A percentile compares a stretch with the other conserved stretches of the same genome.
Evolutionary conservation across 2,113 vertebrate genomes (phyloP).

Genomic region (Nymphicus hollandicus): DNA sequence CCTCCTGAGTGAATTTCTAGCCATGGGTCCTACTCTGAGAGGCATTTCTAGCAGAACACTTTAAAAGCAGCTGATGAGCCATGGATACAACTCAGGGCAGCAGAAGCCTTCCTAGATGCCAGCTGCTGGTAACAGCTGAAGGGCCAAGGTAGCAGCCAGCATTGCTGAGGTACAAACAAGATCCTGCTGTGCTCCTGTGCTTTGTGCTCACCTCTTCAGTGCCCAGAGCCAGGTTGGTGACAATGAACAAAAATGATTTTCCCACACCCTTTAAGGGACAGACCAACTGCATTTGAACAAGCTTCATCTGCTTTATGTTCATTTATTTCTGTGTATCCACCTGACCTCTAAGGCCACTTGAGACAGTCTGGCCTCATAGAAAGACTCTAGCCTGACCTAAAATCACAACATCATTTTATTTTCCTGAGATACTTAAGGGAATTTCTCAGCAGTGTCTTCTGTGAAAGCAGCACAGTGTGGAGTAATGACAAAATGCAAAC

Average conservation of each 20-base stretch:
- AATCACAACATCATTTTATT: background rate
- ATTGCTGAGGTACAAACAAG: background rate
- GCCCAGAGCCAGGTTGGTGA: fast-evolving
- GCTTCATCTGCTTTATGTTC: background rate
- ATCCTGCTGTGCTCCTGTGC: background rate
- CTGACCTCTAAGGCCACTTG: background rate
- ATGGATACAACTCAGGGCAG: background rate
- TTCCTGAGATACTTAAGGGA: background rate
- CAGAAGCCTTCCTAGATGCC: background rate
- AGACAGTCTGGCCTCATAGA: background rate
- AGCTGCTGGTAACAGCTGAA: background rate
- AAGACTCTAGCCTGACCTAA: background rate
- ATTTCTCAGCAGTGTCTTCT: background rate
- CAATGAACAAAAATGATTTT: background rate
- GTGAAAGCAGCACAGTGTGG: background rate
- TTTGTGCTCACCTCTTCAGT: background rate
- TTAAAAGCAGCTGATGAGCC: background rate
- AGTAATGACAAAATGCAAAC: background rate
- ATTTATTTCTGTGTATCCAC: background rate
- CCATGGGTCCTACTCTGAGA: background rate
- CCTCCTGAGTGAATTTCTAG: background rate
- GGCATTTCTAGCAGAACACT: background rate
- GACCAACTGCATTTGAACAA: background rate
- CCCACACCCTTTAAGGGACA: background rate
- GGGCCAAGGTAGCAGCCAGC: background rate